These are phyloP conservation scores for Uromys caudimaculatus DNA, from an alignment of 2,797 vertebrate species.

Conservation along the genomic window DNA sequence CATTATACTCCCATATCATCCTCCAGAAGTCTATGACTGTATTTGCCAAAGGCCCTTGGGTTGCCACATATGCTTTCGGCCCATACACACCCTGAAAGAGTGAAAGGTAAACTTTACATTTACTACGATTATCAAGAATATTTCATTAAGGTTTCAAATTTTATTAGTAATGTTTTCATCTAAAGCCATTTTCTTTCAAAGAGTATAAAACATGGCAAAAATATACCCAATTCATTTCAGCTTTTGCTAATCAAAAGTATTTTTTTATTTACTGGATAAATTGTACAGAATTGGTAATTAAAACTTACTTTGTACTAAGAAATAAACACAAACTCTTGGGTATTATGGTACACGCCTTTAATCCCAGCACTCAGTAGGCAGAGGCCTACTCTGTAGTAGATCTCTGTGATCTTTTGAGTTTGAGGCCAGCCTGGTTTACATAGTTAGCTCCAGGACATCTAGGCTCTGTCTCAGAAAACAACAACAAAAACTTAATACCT, in stretches of 20 bases:
- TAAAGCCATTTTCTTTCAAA: constrained; percentile 10
- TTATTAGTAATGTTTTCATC: constrained; percentile 51
- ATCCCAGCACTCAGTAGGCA: neutral
- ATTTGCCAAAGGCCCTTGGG: constrained; percentile 96
- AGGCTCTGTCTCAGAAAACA: neutral
- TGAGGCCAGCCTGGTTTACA: neutral
- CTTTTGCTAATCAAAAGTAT: constrained; percentile 17
- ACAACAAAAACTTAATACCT: neutral
- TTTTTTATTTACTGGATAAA: constrained; percentile 25
- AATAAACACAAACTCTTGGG: neutral
- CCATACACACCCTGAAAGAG: constrained; percentile 93
- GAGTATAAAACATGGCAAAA: neutral
- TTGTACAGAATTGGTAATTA: constrained; percentile 35
- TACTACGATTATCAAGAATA: constrained; percentile 57
- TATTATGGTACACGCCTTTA: neutral
- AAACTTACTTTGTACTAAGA: neutral
- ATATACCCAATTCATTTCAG: constrained; percentile 17
- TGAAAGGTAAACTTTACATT: constrained; percentile 66
- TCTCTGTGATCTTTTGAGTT: neutral
- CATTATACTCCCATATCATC: constrained; percentile 98
- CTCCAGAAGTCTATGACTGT: constrained; percentile 99
- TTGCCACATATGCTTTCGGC: constrained; percentile 96
- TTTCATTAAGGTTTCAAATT: constrained; percentile 62
- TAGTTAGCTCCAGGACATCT: neutral
- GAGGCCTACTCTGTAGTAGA: neutral